Evolutionary conservation across 2,113 vertebrate genomes (phyloP), one percentile per base, ranked within the genome.

Genomic region (Pituophis catenifer): DNA sequence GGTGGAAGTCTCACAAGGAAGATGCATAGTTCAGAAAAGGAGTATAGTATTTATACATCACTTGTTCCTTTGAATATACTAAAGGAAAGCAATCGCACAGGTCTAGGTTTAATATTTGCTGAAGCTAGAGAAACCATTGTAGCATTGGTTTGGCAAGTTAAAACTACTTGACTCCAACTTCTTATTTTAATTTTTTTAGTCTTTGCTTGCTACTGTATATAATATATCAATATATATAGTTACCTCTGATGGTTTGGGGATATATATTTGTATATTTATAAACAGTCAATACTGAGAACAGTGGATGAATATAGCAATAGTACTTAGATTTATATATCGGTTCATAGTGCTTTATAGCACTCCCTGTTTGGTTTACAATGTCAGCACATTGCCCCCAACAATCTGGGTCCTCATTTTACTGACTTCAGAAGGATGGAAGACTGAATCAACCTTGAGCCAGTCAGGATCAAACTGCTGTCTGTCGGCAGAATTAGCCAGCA

Each of bases 1-100:
- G 55, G 11, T 90, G 24, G 38, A 13, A 81, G 33, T 38, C 33
- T 24, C 89, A 38, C 91, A 92, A 21, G 50, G 65, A 95, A 93
- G 21, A 13, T 0, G 8, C 5, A 0, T 2, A 21, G 38, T 87
- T 44, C 50, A 90, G 12, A 19, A 75, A 26, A n/a, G 11, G 8
- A 75, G 6, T 29, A 75, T 2, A 90, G 33, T 53, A 88, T 38
- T 62, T 62, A 26, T 26, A 62, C n/a, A n/a, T 13, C 8, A 29
- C 26, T 88, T 75, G 75, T 21, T 3, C 17, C 44, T 90, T 50
- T 50, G 23, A 48, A 48, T 62, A 21, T 52, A 48, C 15, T 38
- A 65, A 50, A 52, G 17, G 5, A 29, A 7, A n/a, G 15, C 44
- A 50, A 13, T 23, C 5, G 19, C 24, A 29, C 12, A 17, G 38